A percentile compares a stretch with the other conserved stretches of the same genome.
phyloP scores from a whole-genome alignment of 2,113 vertebrate species.

The Rhombomys opimus region DNA sequence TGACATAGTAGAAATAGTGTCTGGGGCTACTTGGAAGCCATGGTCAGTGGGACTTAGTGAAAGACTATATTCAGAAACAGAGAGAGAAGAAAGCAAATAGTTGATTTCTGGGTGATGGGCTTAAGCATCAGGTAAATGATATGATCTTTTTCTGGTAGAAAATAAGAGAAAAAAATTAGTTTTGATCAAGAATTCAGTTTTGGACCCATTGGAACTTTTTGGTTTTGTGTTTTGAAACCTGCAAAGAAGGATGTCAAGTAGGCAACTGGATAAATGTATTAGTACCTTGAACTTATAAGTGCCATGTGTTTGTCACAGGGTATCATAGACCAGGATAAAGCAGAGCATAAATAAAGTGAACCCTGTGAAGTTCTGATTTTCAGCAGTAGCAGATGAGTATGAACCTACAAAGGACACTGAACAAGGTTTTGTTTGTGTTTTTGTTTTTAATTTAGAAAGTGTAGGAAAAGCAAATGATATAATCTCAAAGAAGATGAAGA shows the following conservation, averaged over 20 bases:
- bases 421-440: neutral
- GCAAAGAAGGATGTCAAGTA: neutral
- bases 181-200: slow-evolving; percentile 35
- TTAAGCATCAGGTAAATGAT: neutral
- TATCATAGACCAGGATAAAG: neutral
- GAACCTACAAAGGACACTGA: neutral
- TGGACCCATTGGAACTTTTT: slow-evolving; percentile 1
- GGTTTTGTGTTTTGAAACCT: slow-evolving; percentile 6
- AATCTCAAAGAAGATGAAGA: neutral
- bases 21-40: neutral
- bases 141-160: slow-evolving; percentile 6
- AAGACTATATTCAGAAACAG: neutral
- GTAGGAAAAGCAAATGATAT: neutral
- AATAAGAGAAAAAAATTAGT: neutral
- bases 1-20: neutral
- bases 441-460: neutral
- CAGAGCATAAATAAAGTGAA: neutral
- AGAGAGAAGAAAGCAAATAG: slow-evolving; percentile 5
- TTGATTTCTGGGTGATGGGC: neutral
- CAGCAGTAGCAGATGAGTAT: neutral
- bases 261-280: neutral
- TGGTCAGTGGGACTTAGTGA: neutral
- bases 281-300: neutral
- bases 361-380: neutral
- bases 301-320: neutral